Base-by-base conservation (phyloP, 2,797 vertebrate genomes). In the Poeciliopsis turneri region DNA sequence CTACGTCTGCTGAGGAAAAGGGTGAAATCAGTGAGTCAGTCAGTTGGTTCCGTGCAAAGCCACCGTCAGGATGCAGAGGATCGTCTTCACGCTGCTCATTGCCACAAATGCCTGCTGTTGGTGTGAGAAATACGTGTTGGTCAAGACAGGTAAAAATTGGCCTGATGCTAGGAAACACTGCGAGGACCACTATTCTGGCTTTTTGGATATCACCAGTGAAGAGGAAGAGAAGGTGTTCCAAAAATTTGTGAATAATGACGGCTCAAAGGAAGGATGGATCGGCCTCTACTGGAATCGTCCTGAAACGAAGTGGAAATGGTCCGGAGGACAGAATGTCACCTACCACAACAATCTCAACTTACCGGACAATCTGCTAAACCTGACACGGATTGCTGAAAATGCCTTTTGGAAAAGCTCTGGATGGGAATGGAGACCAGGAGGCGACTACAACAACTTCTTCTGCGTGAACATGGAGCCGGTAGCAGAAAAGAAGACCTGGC, bases 331-430 rank as follows among this genome's bases (percentile, higher is more conserved):
- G 0, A 0, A 1, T 59, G 33, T 13, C 89, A 79, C 23, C 0
- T 13, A 39, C 84, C 16, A 8, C 49, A 74, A 23, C 2, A 5
- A 51, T 3, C 30, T 53, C 0, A 5, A 49, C 3, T 41, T 74
- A 7, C 2, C 72, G 4, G 5, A 0, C 10, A 72, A 23, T 5
- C 1, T 18, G 30, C 1, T 0, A 33, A 3, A 0, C 4, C 10
- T 2, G 1, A 0, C 0, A 25, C 4, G 13, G 0, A 80, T 39
- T 76, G 82, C 0, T 0, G 0, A 0, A 1, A 77, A 77, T 55
- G 16, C 1, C 36, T 41, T 20, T 5, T 0, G 0, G 0, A 5
- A 4, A 57, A 36, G 78, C 6, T 0, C 0, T 1, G 0, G 0
- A 23, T 77, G 75, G 75, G 0, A 1, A 6, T 41, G 28, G 64